phyloP scores from a whole-genome alignment of 2,888 invertebrate genomes.

The Drosophila ustulata region DNA sequence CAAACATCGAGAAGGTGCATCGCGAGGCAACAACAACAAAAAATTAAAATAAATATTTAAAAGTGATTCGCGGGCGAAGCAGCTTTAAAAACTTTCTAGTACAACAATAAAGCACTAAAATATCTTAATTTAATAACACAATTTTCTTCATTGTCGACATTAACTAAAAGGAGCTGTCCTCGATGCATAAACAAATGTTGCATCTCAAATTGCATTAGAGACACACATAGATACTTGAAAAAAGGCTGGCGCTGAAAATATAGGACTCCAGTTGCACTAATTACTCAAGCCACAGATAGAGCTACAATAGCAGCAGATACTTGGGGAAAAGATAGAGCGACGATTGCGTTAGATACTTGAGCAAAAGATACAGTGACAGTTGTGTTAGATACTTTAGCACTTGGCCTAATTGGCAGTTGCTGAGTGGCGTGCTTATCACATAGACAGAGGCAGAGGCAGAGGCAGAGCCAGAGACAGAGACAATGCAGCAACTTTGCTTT shows the following conservation, averaged over 20 bases:
- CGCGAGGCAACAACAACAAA: no score
- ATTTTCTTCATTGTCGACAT: no score
- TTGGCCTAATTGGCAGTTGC: slow-evolving; percentile 68
- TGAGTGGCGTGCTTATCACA: slow-evolving; percentile 36
- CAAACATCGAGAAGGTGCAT: no score
- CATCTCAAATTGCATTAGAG: no score
- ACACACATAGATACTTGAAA: not conserved
- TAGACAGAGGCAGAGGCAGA: not conserved
- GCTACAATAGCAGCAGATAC: not conserved
- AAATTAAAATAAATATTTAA: no score
- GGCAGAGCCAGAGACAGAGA: not conserved
- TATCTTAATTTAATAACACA: no score
- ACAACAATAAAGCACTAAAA: no score
- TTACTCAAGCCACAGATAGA: not conserved
- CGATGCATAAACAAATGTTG: no score
- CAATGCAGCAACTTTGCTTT: slow-evolving; percentile 1
- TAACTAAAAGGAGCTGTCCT: no score
- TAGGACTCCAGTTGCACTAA: not conserved
- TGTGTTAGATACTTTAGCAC: slow-evolving; percentile 42
- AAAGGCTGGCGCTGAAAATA: not conserved
- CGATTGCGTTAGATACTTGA: not conserved
- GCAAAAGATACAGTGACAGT: slow-evolving; percentile 3
- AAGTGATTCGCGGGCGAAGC: no score
- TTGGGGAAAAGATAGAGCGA: slow-evolving; percentile 7
- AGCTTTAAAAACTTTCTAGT: no score